These are phyloP conservation scores for Acanthurus tractus DNA, from an alignment of 2,797 vertebrate species.

Conservation along the genomic window DNA sequence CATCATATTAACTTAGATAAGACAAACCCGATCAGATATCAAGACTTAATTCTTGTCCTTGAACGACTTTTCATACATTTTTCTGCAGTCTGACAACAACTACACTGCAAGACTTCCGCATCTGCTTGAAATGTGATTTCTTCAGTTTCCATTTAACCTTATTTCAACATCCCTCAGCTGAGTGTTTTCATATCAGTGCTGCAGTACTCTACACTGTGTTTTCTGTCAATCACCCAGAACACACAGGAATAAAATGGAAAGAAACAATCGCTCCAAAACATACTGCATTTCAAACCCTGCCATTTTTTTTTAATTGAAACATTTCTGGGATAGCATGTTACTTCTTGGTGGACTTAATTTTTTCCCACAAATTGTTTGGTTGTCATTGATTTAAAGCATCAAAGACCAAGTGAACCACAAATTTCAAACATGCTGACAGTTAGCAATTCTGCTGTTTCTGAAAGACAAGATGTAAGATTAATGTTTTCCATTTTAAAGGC, in stretches of 20 bases:
- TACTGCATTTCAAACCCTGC: conserved; percentile 28
- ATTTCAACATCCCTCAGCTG: conserved; percentile 23
- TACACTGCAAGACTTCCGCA: conserved; percentile 8
- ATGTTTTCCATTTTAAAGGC: conserved; percentile 1
- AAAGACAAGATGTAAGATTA: conserved; percentile 4
- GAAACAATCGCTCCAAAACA: conserved; percentile 27
- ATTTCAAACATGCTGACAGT: neutral
- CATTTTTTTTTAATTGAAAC: conserved; percentile 51
- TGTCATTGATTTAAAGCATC: conserved; percentile 6
- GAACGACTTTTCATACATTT: conserved; percentile 4
- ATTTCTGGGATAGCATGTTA: conserved; percentile 11
- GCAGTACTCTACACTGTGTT: conserved; percentile 13
- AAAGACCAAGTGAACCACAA: conserved; percentile 14
- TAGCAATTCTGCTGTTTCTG: neutral
- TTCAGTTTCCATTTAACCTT: conserved; percentile 31
- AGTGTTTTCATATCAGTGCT: conserved; percentile 28
- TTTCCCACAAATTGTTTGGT: neutral
- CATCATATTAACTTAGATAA: too few relatives aligned
- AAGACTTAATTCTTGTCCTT: neutral
- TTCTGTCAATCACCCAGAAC: conserved; percentile 45
- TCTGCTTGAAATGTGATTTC: conserved; percentile 42
- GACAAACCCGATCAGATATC: neutral
- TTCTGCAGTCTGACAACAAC: conserved; percentile 2
- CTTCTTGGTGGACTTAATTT: conserved; percentile 21
- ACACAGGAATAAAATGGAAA: conserved; percentile 25